Percentiles rank a stretch among this genome's conserved stretches.
Conservation (phyloP, 2,888 invertebrate species). For the Caenorhabditis angaria region DNA sequence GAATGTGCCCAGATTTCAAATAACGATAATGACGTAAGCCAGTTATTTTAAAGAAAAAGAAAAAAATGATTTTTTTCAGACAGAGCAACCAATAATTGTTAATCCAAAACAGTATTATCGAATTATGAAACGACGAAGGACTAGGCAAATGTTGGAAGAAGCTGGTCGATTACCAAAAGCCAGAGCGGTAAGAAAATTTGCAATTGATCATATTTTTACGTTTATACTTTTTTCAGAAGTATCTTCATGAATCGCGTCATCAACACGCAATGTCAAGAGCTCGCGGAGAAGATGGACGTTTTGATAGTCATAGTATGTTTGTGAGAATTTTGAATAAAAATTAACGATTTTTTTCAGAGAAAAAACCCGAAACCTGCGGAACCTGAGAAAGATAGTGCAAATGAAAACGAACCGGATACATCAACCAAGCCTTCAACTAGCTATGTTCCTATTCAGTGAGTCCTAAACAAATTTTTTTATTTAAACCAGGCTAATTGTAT, state of each 20-base stretch:
- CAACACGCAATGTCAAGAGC: neutral
- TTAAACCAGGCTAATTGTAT: neutral
- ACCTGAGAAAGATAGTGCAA: neutral
- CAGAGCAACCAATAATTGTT: neutral
- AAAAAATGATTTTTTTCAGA: neutral
- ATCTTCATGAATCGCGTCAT: slow-evolving; percentile 9
- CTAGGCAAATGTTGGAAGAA: slow-evolving; percentile 3
- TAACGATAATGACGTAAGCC: neutral
- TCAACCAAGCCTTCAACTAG: neutral
- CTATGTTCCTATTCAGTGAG: neutral
- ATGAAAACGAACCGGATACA: neutral
- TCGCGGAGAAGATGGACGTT: slow-evolving; percentile 8
- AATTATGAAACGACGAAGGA: slow-evolving; percentile 1
- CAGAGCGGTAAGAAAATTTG: neutral
- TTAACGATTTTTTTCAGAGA: neutral
- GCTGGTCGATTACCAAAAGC: slow-evolving; percentile 6
- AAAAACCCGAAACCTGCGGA: neutral
- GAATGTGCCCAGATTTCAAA: neutral
- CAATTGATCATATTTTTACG: no score
- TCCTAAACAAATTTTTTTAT: neutral
- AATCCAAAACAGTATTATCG: slow-evolving; percentile 10
- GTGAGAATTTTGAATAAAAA: neutral
- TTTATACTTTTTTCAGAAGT: slow-evolving; percentile 1
- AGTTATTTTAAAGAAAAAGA: neutral
- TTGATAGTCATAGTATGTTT: neutral